These are phyloP conservation scores for Pycnomerus fuliginosus DNA, from an alignment of 2,888 invertebrate species.

Conservation along the genomic window DNA sequence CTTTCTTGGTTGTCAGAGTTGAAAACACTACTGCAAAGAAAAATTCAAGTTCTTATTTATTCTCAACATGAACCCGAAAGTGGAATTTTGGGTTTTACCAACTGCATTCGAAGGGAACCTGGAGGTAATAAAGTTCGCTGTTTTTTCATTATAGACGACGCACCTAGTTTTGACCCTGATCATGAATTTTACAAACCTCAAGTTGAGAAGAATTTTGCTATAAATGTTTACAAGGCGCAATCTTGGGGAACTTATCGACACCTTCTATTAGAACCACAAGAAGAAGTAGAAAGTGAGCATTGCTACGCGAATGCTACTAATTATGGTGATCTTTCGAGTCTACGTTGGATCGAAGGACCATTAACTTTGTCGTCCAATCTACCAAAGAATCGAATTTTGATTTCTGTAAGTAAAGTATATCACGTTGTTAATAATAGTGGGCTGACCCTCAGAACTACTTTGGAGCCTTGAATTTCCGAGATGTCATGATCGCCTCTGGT, in stretches of 20 bases:
- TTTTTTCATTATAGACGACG: constrained; percentile 63
- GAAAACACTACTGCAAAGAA: no score
- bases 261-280: constrained; percentile 60
- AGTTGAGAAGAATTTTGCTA: constrained; percentile 68
- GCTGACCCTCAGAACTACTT: no score
- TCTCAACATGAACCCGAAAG: no score
- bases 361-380: no score
- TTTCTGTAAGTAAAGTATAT: not conserved
- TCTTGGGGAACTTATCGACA: constrained; percentile 84
- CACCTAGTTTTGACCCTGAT: no score
- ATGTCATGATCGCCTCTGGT: not conserved
- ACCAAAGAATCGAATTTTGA: not conserved
- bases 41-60: no score
- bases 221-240: constrained; percentile 79
- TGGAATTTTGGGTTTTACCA: no score
- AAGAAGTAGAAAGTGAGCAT: constrained; percentile 58
- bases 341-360: constrained; percentile 78
- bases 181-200: constrained; percentile 69
- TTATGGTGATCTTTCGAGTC: constrained; percentile 81
- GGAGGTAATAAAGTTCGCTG: constrained; percentile 50
- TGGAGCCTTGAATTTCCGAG: not conserved
- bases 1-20: no score
- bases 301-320: constrained; percentile 74
- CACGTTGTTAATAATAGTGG: not conserved
- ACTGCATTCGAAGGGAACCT: constrained; percentile 58